Percentiles rank a stretch among this genome's conserved stretches.
Evolutionary conservation across 2,888 invertebrate genomes (phyloP).

Genomic region (Alcis repandata): DNA sequence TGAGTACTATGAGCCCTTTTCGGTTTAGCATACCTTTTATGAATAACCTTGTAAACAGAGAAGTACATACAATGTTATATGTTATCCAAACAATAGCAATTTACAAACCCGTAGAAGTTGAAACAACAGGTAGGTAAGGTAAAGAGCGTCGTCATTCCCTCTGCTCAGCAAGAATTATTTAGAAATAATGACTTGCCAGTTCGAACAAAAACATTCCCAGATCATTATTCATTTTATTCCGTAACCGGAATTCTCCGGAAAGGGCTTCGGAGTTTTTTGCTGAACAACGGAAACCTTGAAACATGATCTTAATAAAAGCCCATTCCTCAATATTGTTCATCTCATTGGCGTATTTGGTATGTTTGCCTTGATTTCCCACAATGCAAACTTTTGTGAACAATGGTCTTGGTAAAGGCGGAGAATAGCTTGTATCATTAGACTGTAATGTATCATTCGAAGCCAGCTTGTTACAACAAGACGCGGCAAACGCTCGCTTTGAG

Average conservation of each 20-base stretch:
- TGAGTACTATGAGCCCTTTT: no score
- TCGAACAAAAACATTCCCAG: slow-evolving; percentile 53
- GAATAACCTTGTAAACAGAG: no score
- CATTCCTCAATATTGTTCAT: slow-evolving; percentile 36
- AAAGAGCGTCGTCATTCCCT: slow-evolving; percentile 47
- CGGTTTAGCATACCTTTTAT: no score
- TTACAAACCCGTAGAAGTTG: slow-evolving; percentile 8
- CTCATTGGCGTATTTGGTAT: slow-evolving; percentile 31
- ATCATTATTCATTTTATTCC: slow-evolving; percentile 57
- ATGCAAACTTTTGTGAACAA: slow-evolving; percentile 29
- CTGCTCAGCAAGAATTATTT: slow-evolving; percentile 52
- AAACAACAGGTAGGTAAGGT: slow-evolving; percentile 42
- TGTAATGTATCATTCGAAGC: no score
- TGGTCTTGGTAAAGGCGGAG: not conserved
- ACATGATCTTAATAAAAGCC: slow-evolving; percentile 35
- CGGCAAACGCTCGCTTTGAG: no score
- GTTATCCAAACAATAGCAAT: slow-evolving; percentile 20
- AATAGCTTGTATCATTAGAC: no score
- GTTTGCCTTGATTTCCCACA: slow-evolving; percentile 36
- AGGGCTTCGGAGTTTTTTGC: slow-evolving; percentile 32
- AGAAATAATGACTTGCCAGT: slow-evolving; percentile 60
- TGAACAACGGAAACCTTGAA: slow-evolving; percentile 39
- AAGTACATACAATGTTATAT: no score
- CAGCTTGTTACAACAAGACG: no score
- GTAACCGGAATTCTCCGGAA: slow-evolving; percentile 35